Conservation (phyloP, 2,113 vertebrate genomes). For the Saguinus imperator region DNA sequence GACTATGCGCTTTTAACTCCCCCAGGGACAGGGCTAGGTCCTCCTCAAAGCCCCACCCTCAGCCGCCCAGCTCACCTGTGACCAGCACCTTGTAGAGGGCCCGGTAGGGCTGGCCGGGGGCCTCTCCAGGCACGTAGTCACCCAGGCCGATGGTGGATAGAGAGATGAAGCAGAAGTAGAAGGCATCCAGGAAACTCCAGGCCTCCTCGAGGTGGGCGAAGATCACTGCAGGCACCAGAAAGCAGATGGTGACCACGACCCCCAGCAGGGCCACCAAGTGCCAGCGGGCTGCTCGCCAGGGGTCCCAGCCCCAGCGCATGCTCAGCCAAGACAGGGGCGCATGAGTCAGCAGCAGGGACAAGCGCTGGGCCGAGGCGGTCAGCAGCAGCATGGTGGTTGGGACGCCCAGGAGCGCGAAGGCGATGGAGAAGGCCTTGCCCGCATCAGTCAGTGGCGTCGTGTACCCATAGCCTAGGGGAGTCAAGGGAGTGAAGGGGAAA, state of each 20-base stretch:
- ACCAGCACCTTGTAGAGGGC: slow-evolving; percentile 90
- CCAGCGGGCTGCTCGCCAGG: slow-evolving; percentile 76
- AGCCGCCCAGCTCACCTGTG: slow-evolving; percentile 86
- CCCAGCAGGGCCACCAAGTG: slow-evolving; percentile 86
- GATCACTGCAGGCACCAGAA: slow-evolving; percentile 86
- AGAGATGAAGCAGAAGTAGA: slow-evolving; percentile 96
- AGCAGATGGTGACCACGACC: slow-evolving; percentile 83
- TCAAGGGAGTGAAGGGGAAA: not conserved
- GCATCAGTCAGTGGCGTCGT: slow-evolving; percentile 89
- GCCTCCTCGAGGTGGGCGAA: slow-evolving; percentile 86
- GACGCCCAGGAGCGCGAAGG: slow-evolving; percentile 91
- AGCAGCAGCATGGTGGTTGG: slow-evolving; percentile 94
- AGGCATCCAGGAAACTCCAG: slow-evolving; percentile 92
- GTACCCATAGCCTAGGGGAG: slow-evolving; percentile 90
- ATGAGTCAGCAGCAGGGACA: slow-evolving; percentile 85
- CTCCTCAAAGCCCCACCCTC: not conserved
- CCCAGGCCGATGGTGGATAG: slow-evolving; percentile 94
- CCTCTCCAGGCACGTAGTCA: slow-evolving; percentile 89
- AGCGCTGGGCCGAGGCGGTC: slow-evolving; percentile 89
- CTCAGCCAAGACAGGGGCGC: slow-evolving; percentile 83
- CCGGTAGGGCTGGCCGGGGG: slow-evolving; percentile 82
- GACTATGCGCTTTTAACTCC: not conserved
- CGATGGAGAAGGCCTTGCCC: slow-evolving; percentile 91
- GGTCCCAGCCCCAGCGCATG: slow-evolving; percentile 78
- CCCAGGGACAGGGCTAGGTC: not conserved